phyloP scores from a whole-genome alignment of 2,113 vertebrate species.

The Erinaceus europaeus region DNA sequence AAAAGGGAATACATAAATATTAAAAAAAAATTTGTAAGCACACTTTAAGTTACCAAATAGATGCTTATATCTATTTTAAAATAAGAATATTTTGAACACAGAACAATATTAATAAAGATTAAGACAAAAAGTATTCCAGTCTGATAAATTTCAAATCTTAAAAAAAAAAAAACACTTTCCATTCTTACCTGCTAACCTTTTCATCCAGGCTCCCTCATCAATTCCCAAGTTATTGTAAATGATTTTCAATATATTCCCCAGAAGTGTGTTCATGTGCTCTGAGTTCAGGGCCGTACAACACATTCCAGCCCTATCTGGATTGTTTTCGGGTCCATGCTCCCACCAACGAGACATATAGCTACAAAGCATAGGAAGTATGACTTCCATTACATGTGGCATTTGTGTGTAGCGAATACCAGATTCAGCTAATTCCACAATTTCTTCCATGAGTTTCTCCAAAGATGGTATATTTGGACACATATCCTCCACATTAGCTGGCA shows the following conservation, averaged over 20 bases:
- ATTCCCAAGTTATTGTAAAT: slow-evolving; percentile 98
- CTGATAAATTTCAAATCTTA: background rate
- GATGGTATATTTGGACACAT: slow-evolving; percentile 91
- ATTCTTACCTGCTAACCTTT: slow-evolving; percentile 90
- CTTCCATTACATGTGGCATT: slow-evolving; percentile 98
- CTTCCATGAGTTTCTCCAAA: slow-evolving; percentile 91
- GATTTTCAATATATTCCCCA: slow-evolving; percentile 97
- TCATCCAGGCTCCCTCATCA: slow-evolving; percentile 98
- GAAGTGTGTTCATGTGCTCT: slow-evolving; percentile 95
- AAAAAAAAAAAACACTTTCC: background rate
- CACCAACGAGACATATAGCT: slow-evolving; percentile 99
- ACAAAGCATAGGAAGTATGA: slow-evolving; percentile 94
- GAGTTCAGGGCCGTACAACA: slow-evolving; percentile 94
- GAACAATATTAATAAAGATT: background rate
- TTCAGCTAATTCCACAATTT: slow-evolving; percentile 94
- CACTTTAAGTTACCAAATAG: no score
- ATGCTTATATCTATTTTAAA: no score
- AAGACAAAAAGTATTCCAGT: background rate
- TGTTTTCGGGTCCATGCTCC: slow-evolving; percentile 93
- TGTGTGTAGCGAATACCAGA: slow-evolving; percentile 95
- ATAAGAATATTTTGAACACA: background rate
- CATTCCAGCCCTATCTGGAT: slow-evolving; percentile 80
- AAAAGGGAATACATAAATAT: no score
- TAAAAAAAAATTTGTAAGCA: no score
- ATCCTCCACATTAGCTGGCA: slow-evolving; percentile 89